phyloP scores from a whole-genome alignment of 2,797 vertebrate genomes.

The Myripristis jacobus region DNA sequence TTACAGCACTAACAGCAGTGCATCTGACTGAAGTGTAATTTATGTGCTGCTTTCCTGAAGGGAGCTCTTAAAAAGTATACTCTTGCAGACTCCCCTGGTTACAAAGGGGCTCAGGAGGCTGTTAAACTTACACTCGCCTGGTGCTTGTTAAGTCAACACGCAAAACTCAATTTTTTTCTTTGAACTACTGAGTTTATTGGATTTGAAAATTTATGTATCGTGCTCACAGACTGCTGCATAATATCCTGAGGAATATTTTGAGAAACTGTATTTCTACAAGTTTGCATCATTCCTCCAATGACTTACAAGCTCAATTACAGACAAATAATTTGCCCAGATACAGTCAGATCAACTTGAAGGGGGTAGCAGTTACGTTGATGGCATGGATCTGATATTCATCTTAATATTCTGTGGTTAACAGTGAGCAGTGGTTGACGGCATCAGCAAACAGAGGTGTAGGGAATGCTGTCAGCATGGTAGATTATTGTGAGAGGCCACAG shows the following conservation, averaged over 20 bases:
- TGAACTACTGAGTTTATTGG: conserved; percentile 45
- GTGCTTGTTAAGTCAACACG: conserved; percentile 67
- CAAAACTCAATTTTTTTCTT: conserved; percentile 46
- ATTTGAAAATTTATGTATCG: conserved; percentile 41
- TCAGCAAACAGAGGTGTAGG: too few relatives aligned
- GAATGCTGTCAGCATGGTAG: too few relatives aligned
- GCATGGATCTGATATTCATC: conserved; percentile 24
- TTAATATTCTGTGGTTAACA: conserved; percentile 21
- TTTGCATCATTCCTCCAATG: background rate
- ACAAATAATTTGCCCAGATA: conserved; percentile 10
- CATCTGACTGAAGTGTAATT: conserved; percentile 65
- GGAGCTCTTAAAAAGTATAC: conserved; percentile 74
- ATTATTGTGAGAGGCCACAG: too few relatives aligned
- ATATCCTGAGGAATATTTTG: background rate
- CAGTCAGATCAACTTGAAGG: conserved; percentile 7
- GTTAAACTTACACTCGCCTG: conserved; percentile 67
- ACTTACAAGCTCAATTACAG: too few relatives aligned
- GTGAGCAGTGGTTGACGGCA: conserved; percentile 10
- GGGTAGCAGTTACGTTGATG: background rate
- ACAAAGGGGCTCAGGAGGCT: conserved; percentile 63
- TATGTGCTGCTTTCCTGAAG: conserved; percentile 64
- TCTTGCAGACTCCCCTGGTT: conserved; percentile 62
- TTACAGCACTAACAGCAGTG: conserved; percentile 40
- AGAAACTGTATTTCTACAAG: conserved; percentile 4
- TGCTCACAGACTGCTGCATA: conserved; percentile 27